Conservation (phyloP, 1,140 invertebrate species). For the Schlechtendalia chinensis region DNA sequence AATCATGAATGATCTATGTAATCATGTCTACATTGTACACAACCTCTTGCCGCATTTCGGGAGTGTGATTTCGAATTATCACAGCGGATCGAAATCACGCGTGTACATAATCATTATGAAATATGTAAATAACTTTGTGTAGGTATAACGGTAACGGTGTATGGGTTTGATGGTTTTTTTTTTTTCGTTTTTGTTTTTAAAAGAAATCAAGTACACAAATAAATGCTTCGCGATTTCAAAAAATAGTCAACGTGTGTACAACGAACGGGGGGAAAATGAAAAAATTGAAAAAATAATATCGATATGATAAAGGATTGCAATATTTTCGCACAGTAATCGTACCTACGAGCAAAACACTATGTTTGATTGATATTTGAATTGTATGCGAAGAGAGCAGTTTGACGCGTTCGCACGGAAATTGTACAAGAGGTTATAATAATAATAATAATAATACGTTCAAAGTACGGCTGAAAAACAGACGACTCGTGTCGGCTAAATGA, state of each 20-base stretch:
- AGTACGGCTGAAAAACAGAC: not conserved
- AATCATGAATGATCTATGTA: not conserved
- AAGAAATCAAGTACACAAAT: not conserved
- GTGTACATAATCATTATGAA: conserved; percentile 2
- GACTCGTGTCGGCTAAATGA: not conserved
- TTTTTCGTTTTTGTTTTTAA: too few relatives aligned
- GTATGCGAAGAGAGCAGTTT: too few relatives aligned
- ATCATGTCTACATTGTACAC: conserved; percentile 1
- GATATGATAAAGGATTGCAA: too few relatives aligned
- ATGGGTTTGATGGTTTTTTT: not conserved
- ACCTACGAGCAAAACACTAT: too few relatives aligned
- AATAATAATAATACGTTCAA: not conserved
- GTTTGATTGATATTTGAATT: too few relatives aligned
- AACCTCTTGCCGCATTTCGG: not conserved
- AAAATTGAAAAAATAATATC: not conserved
- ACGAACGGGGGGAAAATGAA: not conserved
- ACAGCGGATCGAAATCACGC: not conserved
- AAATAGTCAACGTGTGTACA: not conserved
- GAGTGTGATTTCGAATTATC: conserved; percentile 6
- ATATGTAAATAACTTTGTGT: not conserved
- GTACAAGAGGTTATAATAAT: too few relatives aligned
- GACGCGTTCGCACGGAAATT: too few relatives aligned
- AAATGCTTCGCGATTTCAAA: not conserved
- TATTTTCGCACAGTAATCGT: not conserved
- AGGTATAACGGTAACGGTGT: not conserved